Evolutionary conservation across 2,888 invertebrate species (phyloP).

Genomic region (Neuroscelio doddi): DNA sequence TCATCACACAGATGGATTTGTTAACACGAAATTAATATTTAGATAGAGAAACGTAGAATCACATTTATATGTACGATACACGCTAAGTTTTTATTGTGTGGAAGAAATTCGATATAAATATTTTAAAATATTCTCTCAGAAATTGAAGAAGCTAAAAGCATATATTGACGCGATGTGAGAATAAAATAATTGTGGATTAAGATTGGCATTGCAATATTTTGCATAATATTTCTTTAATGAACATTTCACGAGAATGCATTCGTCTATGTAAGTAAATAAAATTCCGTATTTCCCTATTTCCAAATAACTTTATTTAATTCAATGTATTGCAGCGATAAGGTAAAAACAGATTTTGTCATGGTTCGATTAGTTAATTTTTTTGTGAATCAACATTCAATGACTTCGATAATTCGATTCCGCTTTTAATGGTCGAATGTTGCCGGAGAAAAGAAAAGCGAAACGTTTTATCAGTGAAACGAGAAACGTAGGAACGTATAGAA

Average conservation of each 20-base stretch:
- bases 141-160: background rate
- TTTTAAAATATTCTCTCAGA: background rate
- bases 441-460: conserved; percentile 28
- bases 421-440: conserved; percentile 33
- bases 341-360: background rate
- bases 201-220: conserved; percentile 4
- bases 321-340: background rate
- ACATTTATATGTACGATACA: conserved; percentile 9
- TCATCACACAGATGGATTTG: too few species aligned
- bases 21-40: background rate
- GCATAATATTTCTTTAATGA: too few species aligned
- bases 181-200: conserved; percentile 3
- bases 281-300: too few species aligned
- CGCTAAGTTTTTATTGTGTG: background rate
- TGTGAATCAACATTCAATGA: conserved; percentile 8
- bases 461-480: conserved; percentile 26
- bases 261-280: too few species aligned
- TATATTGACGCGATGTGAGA: background rate
- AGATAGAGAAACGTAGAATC: conserved; percentile 1
- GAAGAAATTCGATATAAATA: background rate
- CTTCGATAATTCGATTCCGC: conserved; percentile 34
- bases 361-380: background rate
- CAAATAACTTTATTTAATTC: background rate
- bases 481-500: conserved; percentile 28
- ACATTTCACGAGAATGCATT: too few species aligned